Evolutionary conservation across 2,113 vertebrate genomes (phyloP).

Genomic region (Elachura formosa): DNA sequence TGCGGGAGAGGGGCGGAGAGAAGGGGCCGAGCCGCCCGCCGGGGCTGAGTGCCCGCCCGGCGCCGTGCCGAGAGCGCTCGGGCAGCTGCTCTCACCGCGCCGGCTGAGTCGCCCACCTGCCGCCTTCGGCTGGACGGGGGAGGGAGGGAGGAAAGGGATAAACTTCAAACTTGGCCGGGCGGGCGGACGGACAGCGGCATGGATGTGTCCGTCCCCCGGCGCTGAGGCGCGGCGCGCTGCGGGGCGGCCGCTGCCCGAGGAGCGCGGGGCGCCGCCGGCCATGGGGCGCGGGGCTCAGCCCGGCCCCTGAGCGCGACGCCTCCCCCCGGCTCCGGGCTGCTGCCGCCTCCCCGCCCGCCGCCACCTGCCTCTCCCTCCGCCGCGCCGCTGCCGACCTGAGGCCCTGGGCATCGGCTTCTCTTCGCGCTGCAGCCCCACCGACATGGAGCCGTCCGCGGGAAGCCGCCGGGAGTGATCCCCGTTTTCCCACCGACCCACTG

Average conservation of each 20-base stretch:
- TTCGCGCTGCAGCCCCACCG: not conserved
- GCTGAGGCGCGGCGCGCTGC: not conserved
- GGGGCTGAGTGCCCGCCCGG: not conserved
- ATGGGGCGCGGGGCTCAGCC: conserved; percentile 26
- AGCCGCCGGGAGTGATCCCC: not conserved
- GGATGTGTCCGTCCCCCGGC: not conserved
- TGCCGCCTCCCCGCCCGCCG: not conserved
- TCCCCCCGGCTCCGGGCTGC: not conserved
- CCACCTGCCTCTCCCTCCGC: not conserved
- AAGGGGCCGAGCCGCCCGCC: not conserved
- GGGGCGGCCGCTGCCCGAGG: not conserved
- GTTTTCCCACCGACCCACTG: not conserved
- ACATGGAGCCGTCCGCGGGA: conserved; percentile 33
- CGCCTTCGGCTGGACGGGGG: not conserved
- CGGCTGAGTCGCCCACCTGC: not conserved
- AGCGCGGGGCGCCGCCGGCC: not conserved
- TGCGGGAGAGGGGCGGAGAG: conserved; percentile 14
- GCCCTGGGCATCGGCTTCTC: not conserved
- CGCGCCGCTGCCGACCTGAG: not conserved
- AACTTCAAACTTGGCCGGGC: not conserved
- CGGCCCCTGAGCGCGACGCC: conserved; percentile 19
- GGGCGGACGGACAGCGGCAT: not conserved
- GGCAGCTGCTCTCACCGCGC: not conserved
- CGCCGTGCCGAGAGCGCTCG: not conserved
- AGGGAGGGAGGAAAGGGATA: not conserved